Percentiles rank a stretch among this genome's conserved stretches.
phyloP scores from a whole-genome alignment of 2,888 invertebrate genomes.

The Caenorhabditis zanzibari region DNA sequence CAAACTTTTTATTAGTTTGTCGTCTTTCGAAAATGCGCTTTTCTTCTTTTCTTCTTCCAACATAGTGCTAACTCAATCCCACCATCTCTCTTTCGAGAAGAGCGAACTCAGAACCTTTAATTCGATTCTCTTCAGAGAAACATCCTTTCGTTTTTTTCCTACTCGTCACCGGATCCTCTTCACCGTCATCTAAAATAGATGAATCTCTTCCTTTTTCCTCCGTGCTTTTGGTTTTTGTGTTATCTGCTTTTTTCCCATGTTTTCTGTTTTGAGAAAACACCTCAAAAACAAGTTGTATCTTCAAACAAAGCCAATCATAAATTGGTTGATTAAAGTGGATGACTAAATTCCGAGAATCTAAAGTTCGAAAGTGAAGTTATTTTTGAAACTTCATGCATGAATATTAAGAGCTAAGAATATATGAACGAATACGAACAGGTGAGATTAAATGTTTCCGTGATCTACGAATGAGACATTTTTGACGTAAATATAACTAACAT shows the following conservation, averaged over 20 bases:
- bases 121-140: slow-evolving; percentile 46
- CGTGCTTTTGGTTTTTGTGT: slow-evolving; percentile 10
- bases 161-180: slow-evolving; percentile 19
- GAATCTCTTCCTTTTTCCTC: slow-evolving; percentile 25
- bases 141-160: slow-evolving; percentile 31
- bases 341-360: background rate
- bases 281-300: background rate
- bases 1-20: slow-evolving; percentile 61
- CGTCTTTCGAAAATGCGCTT: slow-evolving; percentile 52
- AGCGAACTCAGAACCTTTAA: slow-evolving; percentile 59
- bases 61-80: slow-evolving; percentile 60
- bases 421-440: background rate
- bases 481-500: background rate
- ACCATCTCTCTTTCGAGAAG: slow-evolving; percentile 47
- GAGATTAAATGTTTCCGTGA: slow-evolving; percentile 25
- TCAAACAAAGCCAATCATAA: slow-evolving; percentile 20
- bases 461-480: slow-evolving; percentile 19
- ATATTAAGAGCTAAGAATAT: slow-evolving; percentile 9
- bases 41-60: slow-evolving; percentile 22
- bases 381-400: slow-evolving; percentile 4
- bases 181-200: slow-evolving; percentile 46
- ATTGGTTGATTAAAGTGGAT: background rate
- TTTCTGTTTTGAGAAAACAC: slow-evolving; percentile 13
- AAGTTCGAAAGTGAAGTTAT: slow-evolving; percentile 13
- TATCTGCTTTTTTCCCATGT: slow-evolving; percentile 14